Percentiles rank a stretch among this genome's conserved stretches.
Evolutionary conservation across 2,113 vertebrate genomes (phyloP).

Genomic region (Rhodinocichla rosea): DNA sequence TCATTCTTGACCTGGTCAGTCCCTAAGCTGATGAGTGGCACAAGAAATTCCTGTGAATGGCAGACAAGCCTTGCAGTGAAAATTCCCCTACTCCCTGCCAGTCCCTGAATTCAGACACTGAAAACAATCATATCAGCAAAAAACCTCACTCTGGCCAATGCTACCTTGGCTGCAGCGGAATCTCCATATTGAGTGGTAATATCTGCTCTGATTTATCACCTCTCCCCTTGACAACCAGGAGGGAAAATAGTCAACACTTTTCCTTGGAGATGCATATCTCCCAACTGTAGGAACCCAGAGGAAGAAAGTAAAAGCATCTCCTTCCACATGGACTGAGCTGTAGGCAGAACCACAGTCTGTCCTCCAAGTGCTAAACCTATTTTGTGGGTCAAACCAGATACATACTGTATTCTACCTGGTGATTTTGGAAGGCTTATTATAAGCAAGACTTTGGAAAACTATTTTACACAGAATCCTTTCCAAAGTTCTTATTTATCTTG

Average conservation of each 20-base stretch:
- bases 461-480: neutral
- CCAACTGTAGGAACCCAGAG: neutral
- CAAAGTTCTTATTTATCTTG: constrained; percentile 51
- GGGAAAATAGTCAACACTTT: neutral
- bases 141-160: neutral
- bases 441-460: constrained; percentile 13
- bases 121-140: neutral
- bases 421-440: constrained; percentile 19
- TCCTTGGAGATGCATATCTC: neutral
- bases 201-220: neutral
- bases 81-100: neutral
- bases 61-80: neutral
- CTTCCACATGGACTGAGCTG: neutral
- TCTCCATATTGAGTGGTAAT: neutral
- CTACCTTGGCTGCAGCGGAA: neutral
- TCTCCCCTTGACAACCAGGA: neutral
- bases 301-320: neutral
- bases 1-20: neutral
- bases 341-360: neutral
- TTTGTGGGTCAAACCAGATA: neutral
- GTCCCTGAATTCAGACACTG: neutral
- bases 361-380: neutral
- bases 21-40: neutral
- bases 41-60: neutral
- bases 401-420: neutral